These are phyloP conservation scores for Bothrops alternatus DNA, from an alignment of 2,797 vertebrate genomes.

Conservation along the genomic window DNA sequence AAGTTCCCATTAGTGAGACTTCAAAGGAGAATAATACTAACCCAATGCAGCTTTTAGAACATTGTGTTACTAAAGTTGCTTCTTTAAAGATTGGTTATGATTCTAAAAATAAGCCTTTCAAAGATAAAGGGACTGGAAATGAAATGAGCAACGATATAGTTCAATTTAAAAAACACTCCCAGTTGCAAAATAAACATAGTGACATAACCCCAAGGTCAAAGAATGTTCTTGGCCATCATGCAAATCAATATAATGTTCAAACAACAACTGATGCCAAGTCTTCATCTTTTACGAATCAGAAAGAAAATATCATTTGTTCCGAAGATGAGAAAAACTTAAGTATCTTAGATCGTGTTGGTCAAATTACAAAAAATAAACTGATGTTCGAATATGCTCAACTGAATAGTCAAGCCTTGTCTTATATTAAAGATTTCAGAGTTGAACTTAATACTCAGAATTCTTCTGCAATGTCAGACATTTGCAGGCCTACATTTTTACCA, in stretches of 20 bases:
- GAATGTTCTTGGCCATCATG: constrained; percentile 15
- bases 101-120: constrained; percentile 29
- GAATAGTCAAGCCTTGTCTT: constrained; percentile 50
- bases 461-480: constrained; percentile 15
- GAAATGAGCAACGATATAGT: constrained; percentile 36
- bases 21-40: constrained; percentile 56
- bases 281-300: constrained; percentile 36
- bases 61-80: constrained; percentile 70
- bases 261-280: neutral
- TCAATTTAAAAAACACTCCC: constrained; percentile 48
- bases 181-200: constrained; percentile 53
- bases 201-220: constrained; percentile 18
- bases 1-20: constrained; percentile 58
- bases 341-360: constrained; percentile 32
- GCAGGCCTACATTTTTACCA: constrained; percentile 57
- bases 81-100: constrained; percentile 69
- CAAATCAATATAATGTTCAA: constrained; percentile 40
- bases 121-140: constrained; percentile 39
- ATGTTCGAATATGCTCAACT: constrained; percentile 56
- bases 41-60: constrained; percentile 67
- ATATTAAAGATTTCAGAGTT: constrained; percentile 42
- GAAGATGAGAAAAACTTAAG: constrained; percentile 47
- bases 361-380: constrained; percentile 41
- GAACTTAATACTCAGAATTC: constrained; percentile 38
- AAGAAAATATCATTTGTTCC: constrained; percentile 40